Evolutionary conservation across 2,113 vertebrate genomes (phyloP), one percentile per base, ranked within the genome.

Genomic region (Tamias sibiricus): DNA sequence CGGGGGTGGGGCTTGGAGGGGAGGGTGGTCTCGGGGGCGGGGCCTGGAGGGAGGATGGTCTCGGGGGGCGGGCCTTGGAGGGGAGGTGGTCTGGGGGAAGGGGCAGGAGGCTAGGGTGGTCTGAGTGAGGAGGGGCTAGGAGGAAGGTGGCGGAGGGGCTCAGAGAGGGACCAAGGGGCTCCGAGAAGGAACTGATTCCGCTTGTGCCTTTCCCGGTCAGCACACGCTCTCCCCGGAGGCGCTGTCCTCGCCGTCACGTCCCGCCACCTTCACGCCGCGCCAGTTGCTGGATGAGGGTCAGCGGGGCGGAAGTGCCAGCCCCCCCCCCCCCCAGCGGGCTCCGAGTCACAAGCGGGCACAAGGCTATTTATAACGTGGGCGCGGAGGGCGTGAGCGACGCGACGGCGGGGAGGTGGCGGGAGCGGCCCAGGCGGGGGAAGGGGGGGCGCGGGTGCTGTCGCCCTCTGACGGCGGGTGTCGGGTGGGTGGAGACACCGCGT

Each of bases 341-440:
- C 40, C 74, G 24, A 52, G 92, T 94, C 95, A 85, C 88, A 81
- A 8, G 84, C 74, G 28, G 0, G 17, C 32, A 30, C 66, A 35
- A 10, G 57, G 76, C 95, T 95, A 96, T 96, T 95, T 94, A 94
- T 95, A 96, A 83, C 54, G 28, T 42, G 71, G 44, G 76, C 80
- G 10, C 52, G 19, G 90, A 85, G 59, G 59, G n/a, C 54, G 12
- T 35, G 71, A 49, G 80, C 16, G 10, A 17, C 24, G 42, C 14
- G 87, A 42, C 49, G 24, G 44, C 52, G 14, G 80, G 75, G 32
- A 74, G 62, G 52, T 14, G 81, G 47, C 20, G 44, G 59, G 81
- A 72, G 76, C 0, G 32, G 74, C 44, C 40, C 3, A 1, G 64
- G 47, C 37, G 20, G 30, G 57, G 64, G 47, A 37, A 12, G 30